Evolutionary conservation across 2,797 vertebrate genomes (phyloP).

Genomic region (Rhinella marina): DNA sequence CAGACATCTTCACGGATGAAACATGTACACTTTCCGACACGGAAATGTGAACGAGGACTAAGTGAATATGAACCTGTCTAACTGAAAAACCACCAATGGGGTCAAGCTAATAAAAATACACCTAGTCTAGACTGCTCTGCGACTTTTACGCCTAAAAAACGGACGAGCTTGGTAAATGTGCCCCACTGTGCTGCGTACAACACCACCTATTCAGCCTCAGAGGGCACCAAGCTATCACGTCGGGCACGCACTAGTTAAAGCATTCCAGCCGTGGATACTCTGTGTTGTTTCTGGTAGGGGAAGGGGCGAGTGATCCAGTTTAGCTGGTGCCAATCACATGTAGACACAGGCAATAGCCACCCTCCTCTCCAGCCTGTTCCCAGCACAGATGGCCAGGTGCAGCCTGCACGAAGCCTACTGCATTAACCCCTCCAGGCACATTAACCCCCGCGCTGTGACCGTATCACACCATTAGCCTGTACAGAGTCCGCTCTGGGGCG

Average conservation of each 20-base stretch:
- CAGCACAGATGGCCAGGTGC: slow-evolving; percentile 66
- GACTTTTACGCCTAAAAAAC: no score
- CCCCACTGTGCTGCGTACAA: no score
- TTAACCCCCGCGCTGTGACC: not conserved
- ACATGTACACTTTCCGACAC: no score
- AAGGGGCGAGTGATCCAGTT: not conserved
- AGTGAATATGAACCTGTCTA: no score
- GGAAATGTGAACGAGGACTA: no score
- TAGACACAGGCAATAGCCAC: slow-evolving; percentile 9
- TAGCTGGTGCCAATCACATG: slow-evolving; percentile 26
- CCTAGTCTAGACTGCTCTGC: no score
- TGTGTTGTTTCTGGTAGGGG: not conserved
- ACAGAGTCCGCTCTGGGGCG: not conserved
- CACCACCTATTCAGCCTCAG: not conserved
- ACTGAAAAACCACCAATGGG: no score
- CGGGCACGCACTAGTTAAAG: not conserved
- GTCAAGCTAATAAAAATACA: no score
- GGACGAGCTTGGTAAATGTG: no score
- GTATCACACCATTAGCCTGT: not conserved
- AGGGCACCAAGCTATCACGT: not conserved
- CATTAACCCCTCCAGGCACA: slow-evolving; percentile 11
- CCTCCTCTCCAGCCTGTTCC: not conserved
- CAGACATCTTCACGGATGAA: no score
- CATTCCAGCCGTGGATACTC: not conserved
- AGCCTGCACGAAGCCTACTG: slow-evolving; percentile 22